Conservation (phyloP, 2,797 vertebrate genomes). For the Cygnus olor region DNA sequence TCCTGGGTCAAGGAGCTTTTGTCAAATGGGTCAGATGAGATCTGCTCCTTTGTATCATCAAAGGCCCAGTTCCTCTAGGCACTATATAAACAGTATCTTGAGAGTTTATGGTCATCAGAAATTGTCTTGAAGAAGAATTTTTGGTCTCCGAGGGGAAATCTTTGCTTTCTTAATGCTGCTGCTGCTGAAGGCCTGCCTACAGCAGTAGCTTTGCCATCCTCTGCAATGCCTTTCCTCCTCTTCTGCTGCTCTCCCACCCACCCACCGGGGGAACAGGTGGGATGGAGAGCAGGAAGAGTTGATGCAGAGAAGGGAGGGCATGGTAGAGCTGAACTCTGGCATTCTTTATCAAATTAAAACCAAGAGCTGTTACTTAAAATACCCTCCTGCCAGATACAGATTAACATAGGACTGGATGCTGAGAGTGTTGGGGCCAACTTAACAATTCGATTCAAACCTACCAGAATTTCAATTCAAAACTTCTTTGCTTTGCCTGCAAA, state of each 20-base stretch:
- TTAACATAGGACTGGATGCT: slow-evolving; percentile 30
- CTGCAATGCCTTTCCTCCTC: not conserved
- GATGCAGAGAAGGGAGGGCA: not conserved
- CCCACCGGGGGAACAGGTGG: not conserved
- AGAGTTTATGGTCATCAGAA: not conserved
- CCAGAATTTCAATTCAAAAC: not conserved
- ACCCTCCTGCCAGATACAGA: slow-evolving; percentile 21
- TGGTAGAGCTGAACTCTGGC: not conserved
- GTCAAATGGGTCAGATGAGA: not conserved
- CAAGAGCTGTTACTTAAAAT: slow-evolving; percentile 44
- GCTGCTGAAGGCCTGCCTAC: not conserved
- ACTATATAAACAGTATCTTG: not conserved
- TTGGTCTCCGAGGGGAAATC: not conserved
- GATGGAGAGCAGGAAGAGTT: not conserved
- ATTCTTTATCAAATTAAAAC: not conserved
- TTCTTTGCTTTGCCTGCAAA: slow-evolving; percentile 30
- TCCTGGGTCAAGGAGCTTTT: not conserved
- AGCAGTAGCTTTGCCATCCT: not conserved
- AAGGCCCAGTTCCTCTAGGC: not conserved
- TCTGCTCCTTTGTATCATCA: not conserved
- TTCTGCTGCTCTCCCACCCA: not conserved
- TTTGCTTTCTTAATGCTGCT: not conserved
- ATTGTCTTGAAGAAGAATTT: not conserved
- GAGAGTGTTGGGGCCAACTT: not conserved
- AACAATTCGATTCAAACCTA: slow-evolving; percentile 16